Conservation (phyloP, 2,888 invertebrate genomes). For the Microplitis deprimator region DNA sequence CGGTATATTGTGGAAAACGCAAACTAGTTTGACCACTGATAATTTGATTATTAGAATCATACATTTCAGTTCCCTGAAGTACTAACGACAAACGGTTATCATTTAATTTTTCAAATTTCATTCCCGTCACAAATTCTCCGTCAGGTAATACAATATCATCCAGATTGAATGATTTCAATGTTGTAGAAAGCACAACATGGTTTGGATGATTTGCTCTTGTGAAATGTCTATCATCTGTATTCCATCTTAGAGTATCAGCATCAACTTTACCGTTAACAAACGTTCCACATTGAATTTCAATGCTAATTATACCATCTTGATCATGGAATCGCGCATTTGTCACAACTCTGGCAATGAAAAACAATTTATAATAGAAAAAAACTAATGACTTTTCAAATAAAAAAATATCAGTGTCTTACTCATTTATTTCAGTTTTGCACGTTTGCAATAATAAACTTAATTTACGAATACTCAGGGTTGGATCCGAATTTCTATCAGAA, state of each 20-base stretch:
- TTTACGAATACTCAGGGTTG: neutral
- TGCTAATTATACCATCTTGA: neutral
- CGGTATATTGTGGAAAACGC: too few relatives aligned
- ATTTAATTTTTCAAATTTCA: neutral
- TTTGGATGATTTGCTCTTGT: neutral
- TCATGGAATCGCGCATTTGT: neutral
- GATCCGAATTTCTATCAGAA: neutral
- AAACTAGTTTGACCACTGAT: too few relatives aligned
- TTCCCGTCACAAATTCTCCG: neutral
- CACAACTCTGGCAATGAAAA: neutral
- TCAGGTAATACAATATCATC: neutral
- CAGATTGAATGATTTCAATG: neutral
- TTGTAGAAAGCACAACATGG: neutral
- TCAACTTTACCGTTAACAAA: neutral
- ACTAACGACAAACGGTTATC: neutral
- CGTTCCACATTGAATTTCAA: neutral
- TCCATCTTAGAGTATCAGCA: neutral
- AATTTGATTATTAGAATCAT: neutral
- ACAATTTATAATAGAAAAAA: neutral
- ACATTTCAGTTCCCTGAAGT: neutral
- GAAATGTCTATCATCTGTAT: neutral
- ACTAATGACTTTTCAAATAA: neutral
- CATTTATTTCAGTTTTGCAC: neutral
- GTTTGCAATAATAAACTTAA: neutral
- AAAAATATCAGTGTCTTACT: neutral